Conservation (phyloP, 1,140 invertebrate genomes). For the Aethina tumida region DNA sequence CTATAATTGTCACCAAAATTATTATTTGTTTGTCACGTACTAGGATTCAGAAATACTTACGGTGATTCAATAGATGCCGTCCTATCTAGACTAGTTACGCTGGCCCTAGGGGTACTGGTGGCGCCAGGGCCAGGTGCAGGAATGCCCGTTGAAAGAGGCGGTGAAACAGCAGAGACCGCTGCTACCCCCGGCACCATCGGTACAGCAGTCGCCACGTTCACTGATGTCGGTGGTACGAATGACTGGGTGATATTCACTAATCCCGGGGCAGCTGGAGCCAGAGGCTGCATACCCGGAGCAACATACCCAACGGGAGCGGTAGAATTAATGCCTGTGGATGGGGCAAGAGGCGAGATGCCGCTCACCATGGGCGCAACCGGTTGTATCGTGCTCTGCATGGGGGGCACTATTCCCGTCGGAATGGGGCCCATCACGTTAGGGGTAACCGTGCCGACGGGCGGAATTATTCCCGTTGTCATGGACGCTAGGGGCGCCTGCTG, state of each 20-base stretch:
- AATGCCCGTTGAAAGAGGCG: not conserved
- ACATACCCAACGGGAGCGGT: not conserved
- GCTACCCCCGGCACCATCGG: conserved; percentile 7
- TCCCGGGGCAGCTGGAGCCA: conserved; percentile 5
- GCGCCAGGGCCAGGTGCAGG: conserved; percentile 17
- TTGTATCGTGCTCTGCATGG: conserved; percentile 26
- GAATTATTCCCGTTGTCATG: conserved; percentile 15
- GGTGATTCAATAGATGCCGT: conserved; percentile 37
- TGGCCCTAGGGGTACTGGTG: conserved; percentile 32
- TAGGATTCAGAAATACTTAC: conserved; percentile 35
- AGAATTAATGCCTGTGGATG: conserved; percentile 1
- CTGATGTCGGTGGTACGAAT: conserved; percentile 3
- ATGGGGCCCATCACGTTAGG: conserved; percentile 13
- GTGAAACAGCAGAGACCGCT: not conserved
- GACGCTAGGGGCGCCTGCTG: not conserved
- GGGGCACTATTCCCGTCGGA: conserved; percentile 32
- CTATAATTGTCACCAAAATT: conserved; percentile 18
- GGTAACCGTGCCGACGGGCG: conserved; percentile 11
- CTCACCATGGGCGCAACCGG: conserved; percentile 21
- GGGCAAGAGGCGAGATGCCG: conserved; percentile 20
- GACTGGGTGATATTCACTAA: not conserved
- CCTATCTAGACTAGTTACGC: conserved; percentile 32
- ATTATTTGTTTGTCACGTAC: conserved; percentile 3
- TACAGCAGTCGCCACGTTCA: conserved; percentile 1
- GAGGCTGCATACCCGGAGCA: not conserved